Conservation (phyloP, 2,888 invertebrate species). For the Oscheius sp. region DNA sequence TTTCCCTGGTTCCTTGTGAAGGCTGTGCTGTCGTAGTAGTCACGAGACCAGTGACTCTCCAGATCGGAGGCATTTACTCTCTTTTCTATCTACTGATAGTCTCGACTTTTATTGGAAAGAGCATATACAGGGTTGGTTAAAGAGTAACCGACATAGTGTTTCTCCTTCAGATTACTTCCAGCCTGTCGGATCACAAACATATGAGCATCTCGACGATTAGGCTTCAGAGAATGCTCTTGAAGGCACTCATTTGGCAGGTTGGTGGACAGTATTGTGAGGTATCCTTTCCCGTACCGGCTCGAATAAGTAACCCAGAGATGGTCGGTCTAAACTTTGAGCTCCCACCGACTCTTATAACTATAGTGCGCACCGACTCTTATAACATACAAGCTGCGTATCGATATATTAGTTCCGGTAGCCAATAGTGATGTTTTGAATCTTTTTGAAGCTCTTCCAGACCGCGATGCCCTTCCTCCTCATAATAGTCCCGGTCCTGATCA, state of each 20-base stretch:
- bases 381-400: no score
- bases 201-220: conserved; percentile 8
- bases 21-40: conserved; percentile 13
- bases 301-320: not conserved
- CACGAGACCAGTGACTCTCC: not conserved
- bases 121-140: conserved; percentile 8
- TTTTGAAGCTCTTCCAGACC: not conserved
- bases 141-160: not conserved
- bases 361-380: no score
- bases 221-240: conserved; percentile 19
- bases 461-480: not conserved
- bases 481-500: not conserved
- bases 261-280: not conserved
- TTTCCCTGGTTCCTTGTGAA: not conserved
- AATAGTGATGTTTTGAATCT: no score
- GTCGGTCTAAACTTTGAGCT: no score
- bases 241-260: conserved; percentile 25
- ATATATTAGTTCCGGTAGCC: no score
- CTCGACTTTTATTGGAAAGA: not conserved
- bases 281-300: not conserved
- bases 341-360: no score
- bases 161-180: conserved; percentile 7
- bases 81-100: not conserved
- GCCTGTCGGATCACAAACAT: conserved; percentile 5
- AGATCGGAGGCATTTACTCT: not conserved